These are phyloP conservation scores for Leptocoma aspasia DNA, from an alignment of 2,113 vertebrate species.

Conservation along the genomic window DNA sequence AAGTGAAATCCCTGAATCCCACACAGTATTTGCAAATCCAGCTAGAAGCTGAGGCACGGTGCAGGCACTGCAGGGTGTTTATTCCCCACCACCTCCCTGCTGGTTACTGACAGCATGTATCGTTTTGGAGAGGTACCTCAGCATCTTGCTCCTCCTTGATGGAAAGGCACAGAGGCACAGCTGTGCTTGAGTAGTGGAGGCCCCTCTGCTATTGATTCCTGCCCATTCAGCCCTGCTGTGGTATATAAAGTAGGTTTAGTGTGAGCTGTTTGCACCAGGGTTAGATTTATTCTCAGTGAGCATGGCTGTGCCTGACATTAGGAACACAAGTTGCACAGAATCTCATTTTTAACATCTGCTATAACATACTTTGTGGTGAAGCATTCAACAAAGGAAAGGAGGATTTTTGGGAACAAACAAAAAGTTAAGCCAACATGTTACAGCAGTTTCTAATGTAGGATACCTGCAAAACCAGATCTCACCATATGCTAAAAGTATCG, in stretches of 20 bases:
- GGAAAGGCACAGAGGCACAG: not conserved
- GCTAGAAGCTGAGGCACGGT: not conserved
- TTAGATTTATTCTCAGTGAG: not conserved
- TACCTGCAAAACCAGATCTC: not conserved
- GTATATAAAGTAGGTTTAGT: not conserved
- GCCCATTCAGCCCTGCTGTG: not conserved
- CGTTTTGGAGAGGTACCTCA: not conserved
- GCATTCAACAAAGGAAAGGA: not conserved
- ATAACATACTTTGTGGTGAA: not conserved
- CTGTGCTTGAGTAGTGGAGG: not conserved
- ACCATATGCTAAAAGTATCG: constrained; percentile 21
- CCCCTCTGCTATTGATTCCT: constrained; percentile 20
- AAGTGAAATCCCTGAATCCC: not conserved
- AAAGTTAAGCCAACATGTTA: not conserved
- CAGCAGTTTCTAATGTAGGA: not conserved
- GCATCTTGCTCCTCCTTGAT: not conserved
- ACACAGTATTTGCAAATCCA: not conserved
- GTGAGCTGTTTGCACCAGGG: not conserved
- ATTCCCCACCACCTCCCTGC: not conserved
- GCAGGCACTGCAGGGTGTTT: not conserved
- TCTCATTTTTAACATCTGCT: not conserved
- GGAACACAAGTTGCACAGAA: not conserved
- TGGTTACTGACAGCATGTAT: accelerated
- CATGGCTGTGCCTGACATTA: not conserved
- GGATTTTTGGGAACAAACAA: not conserved